Evolutionary conservation across 2,888 invertebrate species (phyloP), one percentile per base, ranked within the genome.

Genomic region (Smittia sp.): DNA sequence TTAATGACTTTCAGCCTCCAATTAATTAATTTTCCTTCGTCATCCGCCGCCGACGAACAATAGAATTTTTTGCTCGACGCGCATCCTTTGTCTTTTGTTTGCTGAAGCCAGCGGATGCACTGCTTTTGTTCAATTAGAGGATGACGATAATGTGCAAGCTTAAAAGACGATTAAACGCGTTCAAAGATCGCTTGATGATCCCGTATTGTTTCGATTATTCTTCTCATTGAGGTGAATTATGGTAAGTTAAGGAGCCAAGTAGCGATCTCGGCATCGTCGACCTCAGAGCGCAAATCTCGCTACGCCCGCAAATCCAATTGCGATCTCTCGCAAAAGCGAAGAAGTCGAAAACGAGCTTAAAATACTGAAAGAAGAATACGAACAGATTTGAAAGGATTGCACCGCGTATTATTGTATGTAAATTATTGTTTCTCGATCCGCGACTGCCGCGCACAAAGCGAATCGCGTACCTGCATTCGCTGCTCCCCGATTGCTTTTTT

Each of bases 351-450:
- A 46, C 11, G 15, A 32, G 32, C 32, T 32, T 32, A 46, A 46
- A 46, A 46, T 46, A 46, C 15, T n/a, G 15, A 46, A 46, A 15
- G 46, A 46, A 46, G 41, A 67, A 67, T 22, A 69, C 15, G 11
- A 69, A 32, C 13, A 27, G 54, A 54, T 54, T 52, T 54, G 25
- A 25, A 69, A 69, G 54, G 69, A 27, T 54, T 69, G 20, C 20
- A 69, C 52, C 69, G 54, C 54, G 69, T 52, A 41, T 41, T 69
- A 69, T 69, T 69, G 69, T 69, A 69, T 69, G 69, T 69, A 69
- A 69, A 69, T 69, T 68, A 68, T 68, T 68, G 46, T 68, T 52
- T 46, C 15, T 52, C 58, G 58, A 18, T 58, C 22, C 22, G 58
- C 58, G 58, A 58, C 58, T 20, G 58, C 46, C 46, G 46, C 18